Conservation (phyloP, 2,797 vertebrate species). For the Rachycentron canadum region DNA sequence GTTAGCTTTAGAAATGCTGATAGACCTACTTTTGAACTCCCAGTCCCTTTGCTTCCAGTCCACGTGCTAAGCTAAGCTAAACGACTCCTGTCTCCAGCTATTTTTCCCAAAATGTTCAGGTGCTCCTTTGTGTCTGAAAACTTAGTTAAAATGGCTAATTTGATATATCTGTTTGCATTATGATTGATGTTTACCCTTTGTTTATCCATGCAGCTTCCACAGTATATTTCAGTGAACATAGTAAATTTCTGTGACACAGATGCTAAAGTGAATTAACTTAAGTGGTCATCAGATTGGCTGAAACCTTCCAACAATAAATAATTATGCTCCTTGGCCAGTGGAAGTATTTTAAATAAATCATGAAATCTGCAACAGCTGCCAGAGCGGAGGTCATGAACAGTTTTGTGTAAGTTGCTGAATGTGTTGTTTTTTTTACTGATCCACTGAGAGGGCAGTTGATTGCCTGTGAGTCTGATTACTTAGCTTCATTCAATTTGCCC, state of each 20-base stretch:
- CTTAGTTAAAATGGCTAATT: not conserved
- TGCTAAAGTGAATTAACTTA: not conserved
- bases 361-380: constrained; percentile 4
- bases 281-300: constrained; percentile 2
- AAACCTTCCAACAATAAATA: constrained; percentile 5
- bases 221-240: not conserved
- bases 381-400: constrained; percentile 45
- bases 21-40: not conserved
- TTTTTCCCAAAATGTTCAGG: no score
- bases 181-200: not conserved
- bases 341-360: constrained; percentile 33
- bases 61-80: not conserved
- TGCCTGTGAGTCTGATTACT: constrained; percentile 63
- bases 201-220: not conserved
- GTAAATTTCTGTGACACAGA: not conserved
- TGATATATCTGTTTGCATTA: not conserved
- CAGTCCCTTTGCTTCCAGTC: not conserved
- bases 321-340: constrained; percentile 6
- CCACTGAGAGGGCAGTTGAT: constrained; percentile 53
- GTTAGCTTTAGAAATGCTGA: not conserved
- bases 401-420: constrained; percentile 50
- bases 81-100: no score
- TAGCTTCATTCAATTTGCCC: constrained; percentile 52
- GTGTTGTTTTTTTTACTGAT: constrained; percentile 52
- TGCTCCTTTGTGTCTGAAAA: not conserved